phyloP scores from a whole-genome alignment of 1,140 invertebrate species.

The Mactra quadrangularis region DNA sequence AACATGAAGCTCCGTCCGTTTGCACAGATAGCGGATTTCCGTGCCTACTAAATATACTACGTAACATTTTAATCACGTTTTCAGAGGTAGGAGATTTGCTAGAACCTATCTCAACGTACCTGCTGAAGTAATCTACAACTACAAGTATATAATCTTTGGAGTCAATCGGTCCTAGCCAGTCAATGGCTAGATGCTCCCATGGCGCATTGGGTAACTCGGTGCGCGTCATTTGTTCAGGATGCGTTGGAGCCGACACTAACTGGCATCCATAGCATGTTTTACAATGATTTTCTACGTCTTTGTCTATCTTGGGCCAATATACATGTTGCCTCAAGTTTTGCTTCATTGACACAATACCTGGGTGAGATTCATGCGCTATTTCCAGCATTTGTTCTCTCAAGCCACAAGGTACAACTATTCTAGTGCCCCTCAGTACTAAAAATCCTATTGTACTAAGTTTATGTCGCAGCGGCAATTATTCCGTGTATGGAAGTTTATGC shows the following conservation, averaged over 20 bases:
- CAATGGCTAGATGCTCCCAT: not conserved
- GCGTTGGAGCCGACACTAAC: not conserved
- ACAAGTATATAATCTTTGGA: not conserved
- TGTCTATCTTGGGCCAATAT: slow-evolving; percentile 24
- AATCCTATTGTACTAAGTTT: not conserved
- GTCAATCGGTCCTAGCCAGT: not conserved
- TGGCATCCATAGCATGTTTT: slow-evolving; percentile 6
- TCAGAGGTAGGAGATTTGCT: not conserved
- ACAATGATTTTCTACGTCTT: slow-evolving; percentile 21
- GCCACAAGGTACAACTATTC: not conserved
- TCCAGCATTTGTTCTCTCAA: not conserved
- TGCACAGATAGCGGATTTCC: not conserved
- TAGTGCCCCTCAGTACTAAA: not conserved
- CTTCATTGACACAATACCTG: slow-evolving; percentile 19
- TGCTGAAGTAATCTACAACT: not conserved
- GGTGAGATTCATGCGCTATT: slow-evolving; percentile 11
- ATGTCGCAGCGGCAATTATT: not conserved
- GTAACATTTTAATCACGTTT: not conserved
- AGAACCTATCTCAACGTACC: too few relatives aligned
- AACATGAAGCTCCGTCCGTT: not conserved
- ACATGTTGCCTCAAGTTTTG: not conserved
- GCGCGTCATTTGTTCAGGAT: not conserved
- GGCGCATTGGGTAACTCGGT: not conserved
- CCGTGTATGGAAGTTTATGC: not conserved
- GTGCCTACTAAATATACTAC: not conserved